Evolutionary conservation across 1,140 invertebrate genomes (phyloP), one percentile per base, ranked within the genome.

Genomic region (Drosophila chauvacae): DNA sequence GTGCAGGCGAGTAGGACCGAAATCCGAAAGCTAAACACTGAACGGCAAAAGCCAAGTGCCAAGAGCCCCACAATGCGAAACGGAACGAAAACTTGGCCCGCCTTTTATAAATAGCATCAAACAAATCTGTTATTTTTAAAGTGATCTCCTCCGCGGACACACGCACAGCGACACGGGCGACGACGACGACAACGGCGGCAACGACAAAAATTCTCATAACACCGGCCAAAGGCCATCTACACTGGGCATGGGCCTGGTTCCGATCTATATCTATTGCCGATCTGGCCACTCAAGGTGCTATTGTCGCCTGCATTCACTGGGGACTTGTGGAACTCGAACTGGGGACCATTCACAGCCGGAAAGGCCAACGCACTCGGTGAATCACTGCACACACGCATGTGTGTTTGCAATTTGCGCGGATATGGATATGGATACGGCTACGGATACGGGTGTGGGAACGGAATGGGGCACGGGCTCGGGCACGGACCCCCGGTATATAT

Each of bases 81-180:
- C 65, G 70, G 53, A 77, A 77, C 57, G 64, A 82, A 75, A 90
- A 84, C 84, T 88, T 88, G 81, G 85, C 85, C 80, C 78, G 81
- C 77, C 81, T 90, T 77, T 79, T 90, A 91, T 77, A 91, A 91
- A 91, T 91, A 91, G 87, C 87, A 78, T 78, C 87, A 91, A 91
- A 91, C 87, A 91, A 91, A 87, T 87, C 79, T 90, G 69, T 86
- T 90, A 86, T 90, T 84, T 91, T 82, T 91, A 87, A 87, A 81
- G 77, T 81, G 80, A 84, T 91, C 79, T 80, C 70, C 70, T 59
- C 66, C 55, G 76, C 72, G 68, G 78, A 81, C 63, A 77, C 68
- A 81, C 71, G 79, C 83, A 79, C 83, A 56, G 41, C 61, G 68
- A 66, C 75, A 65, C 47, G 44, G 60, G 45, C 47, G 76, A 71